Base-by-base conservation (phyloP, 2,888 invertebrate species). In the Limnephilus rhombicus region DNA sequence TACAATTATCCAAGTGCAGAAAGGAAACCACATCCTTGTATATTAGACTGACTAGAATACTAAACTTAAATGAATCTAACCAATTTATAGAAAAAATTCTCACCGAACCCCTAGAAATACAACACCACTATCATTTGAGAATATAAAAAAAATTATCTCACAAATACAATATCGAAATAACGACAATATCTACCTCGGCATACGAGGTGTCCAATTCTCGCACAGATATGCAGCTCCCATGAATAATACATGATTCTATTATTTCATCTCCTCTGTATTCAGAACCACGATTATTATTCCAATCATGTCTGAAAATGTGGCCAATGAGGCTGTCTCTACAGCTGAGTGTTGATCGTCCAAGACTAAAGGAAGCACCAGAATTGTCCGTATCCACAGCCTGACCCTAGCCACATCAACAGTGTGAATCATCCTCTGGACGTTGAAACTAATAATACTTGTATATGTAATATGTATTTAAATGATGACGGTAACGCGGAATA, bases 351-450 rank as follows among this genome's bases (percentile, higher is more conserved):
- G 68, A 24, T 68, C 68, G 68, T 9, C 68, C 53, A n/a, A 68
- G 68, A 68, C 68, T n/a, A n/a, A 68, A 68, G 68, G 68, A 68
- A 68, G 53, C 53, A 53, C 24, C 68, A 18, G 37, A 4, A 37
- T 83, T 3, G 7, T 9, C 83, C 34, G 18, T 34, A 1, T 9
- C 83, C 82, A 34, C 13, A 83, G 7, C 41, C 86, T 49, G 49
- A 86, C 86, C 86, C 29, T 49, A n/a, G 18, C 53, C 53, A 53
- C 68, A 68, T 68, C 29, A 29, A 49, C 4, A 31, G 53, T 45
- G 49, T 86, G 86, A 86, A 49, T 86, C 86, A 45, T 53, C 86
- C 86, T 49, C 3, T 49, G 86, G n/a, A 86, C 86, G 86, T 49
- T 86, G 86, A 24, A 29, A 86, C 37, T 68, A 68, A 68, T 68